phyloP scores from a whole-genome alignment of 2,113 vertebrate species.

The Macroglossus sobrinus region DNA sequence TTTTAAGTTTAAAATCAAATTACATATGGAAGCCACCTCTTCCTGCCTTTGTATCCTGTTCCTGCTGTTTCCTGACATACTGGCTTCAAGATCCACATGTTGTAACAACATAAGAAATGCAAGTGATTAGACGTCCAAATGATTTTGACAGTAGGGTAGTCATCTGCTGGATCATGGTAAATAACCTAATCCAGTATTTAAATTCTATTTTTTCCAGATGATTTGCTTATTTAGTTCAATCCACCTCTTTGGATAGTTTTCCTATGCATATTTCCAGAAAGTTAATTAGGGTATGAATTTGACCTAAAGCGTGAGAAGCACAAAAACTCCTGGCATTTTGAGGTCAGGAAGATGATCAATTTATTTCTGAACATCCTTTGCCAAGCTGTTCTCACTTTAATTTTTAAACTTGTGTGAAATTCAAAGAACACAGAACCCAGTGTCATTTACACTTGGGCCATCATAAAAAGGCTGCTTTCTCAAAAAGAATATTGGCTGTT shows the following conservation, averaged over 20 bases:
- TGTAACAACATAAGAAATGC: neutral
- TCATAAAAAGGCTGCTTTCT: conserved; percentile 63
- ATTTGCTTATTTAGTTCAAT: neutral
- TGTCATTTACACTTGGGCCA: conserved; percentile 61
- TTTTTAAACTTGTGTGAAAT: conserved; percentile 67
- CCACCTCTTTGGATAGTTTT: neutral
- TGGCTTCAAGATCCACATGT: neutral
- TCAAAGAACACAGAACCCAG: conserved; percentile 48
- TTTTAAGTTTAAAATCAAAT: neutral
- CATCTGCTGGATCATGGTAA: neutral
- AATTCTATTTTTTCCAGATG: neutral
- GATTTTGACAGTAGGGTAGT: neutral
- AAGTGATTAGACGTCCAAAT: neutral
- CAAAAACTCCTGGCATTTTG: conserved; percentile 20
- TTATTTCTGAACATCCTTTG: conserved; percentile 3
- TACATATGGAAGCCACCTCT: neutral
- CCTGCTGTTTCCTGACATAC: neutral
- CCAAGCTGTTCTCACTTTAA: conserved; percentile 63
- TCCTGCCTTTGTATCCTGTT: neutral
- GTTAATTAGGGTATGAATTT: neutral
- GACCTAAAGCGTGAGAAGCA: conserved; percentile 33
- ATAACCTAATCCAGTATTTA: neutral
- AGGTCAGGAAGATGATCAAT: conserved; percentile 42
- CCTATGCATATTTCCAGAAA: conserved; percentile 23
- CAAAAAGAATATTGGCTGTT: conserved; percentile 61